Evolutionary conservation across 2,888 invertebrate genomes (phyloP), one percentile per base, ranked within the genome.

Genomic region (Philopedon plagiatum): DNA sequence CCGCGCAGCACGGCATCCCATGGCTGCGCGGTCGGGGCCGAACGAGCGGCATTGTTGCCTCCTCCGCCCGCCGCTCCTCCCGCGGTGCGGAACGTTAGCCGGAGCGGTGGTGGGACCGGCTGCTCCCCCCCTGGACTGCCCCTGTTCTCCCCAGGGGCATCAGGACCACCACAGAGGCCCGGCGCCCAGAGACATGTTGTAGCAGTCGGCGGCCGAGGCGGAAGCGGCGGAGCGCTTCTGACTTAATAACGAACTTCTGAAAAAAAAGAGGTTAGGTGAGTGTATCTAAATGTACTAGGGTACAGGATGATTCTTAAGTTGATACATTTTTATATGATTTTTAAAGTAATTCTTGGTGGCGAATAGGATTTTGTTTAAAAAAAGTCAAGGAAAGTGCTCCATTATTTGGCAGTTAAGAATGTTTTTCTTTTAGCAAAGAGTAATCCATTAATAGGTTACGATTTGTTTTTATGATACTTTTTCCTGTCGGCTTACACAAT

Each of bases 151-250:
- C 92, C 90, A 78, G 97, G 96, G 92, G 92, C 97, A 97, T 98
- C 98, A 98, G 97, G 97, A 98, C 94, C 97, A 97, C 95, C 95
- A 97, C 97, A 94, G 97, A 97, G 97, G 97, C 97, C 97, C 97
- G 91, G 95, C 94, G 87, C 96, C 97, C 94, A 97, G 94, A 93
- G 96, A 92, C 90, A 92, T 90, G 90, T 90, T 91, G 87, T 90
- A 92, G 84, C 91, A 91, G 85, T 91, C 91, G 88, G 90, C 90
- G 87, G 91, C 91, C 85, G 91, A 90, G 83, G 89, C 90, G 86
- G 91, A 91, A 85, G 90, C 86, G 84, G 91, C 90, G 83, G 91
- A 90, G 76, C 90, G 90, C 86, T 90, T 90, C 87, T 88, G 89
- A 67, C 76, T 80, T 74, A 80, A 75, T 73, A 79, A 54, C 64